Percentiles rank a stretch among this genome's conserved stretches.
These are phyloP conservation scores for Eupithecia pulchellata DNA, from an alignment of 2,888 invertebrate genomes.

Conservation along the genomic window DNA sequence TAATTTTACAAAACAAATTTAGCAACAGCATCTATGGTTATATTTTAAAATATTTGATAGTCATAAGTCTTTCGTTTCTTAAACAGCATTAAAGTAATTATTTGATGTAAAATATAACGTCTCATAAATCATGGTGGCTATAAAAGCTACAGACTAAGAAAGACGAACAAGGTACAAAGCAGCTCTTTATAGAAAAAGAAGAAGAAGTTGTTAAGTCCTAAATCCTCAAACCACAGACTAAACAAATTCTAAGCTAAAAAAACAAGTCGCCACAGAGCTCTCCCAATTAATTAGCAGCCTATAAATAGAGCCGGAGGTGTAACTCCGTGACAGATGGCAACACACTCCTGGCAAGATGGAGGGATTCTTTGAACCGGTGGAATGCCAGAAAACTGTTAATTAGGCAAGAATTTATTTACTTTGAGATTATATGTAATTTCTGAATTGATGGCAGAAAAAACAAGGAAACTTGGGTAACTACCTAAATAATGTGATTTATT, in stretches of 20 bases:
- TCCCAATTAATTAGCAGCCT: conserved; percentile 75
- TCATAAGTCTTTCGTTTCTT: background rate
- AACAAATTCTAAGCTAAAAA: conserved; percentile 24
- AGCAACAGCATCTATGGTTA: too few species aligned
- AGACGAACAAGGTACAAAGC: background rate
- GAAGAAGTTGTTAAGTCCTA: background rate
- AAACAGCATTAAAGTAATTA: background rate
- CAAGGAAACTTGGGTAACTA: background rate
- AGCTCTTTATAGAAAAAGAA: background rate
- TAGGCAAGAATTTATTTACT: conserved; percentile 73
- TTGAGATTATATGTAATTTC: conserved; percentile 30
- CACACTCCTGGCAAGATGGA: conserved; percentile 71
- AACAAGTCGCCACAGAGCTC: conserved; percentile 42
- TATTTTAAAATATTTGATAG: background rate
- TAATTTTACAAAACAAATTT: too few species aligned
- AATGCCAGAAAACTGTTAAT: conserved; percentile 73
- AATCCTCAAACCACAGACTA: background rate
- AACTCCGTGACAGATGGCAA: conserved; percentile 77
- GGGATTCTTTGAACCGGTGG: conserved; percentile 68
- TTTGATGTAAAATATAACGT: background rate
- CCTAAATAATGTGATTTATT: background rate
- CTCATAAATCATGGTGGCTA: background rate
- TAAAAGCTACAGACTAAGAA: background rate
- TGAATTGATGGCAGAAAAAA: background rate
- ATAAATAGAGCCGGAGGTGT: conserved; percentile 76